Evolutionary conservation across 37 sponge, comb jelly and placozoan species (phyloP).

Genomic region (Aphrocallistes beatrix): DNA sequence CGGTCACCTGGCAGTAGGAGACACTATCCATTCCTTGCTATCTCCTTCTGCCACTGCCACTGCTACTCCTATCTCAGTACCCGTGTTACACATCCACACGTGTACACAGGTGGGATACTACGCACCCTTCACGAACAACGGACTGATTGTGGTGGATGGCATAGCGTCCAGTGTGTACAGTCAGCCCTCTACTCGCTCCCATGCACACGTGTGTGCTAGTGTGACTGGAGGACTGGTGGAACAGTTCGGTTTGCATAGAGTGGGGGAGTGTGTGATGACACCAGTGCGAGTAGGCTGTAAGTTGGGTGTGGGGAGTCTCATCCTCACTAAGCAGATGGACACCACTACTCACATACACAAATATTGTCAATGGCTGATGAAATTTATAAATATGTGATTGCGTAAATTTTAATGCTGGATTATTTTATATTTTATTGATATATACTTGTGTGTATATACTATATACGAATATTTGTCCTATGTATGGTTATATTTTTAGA

Average conservation of each 20-base stretch:
- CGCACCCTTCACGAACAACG: conserved; percentile 15
- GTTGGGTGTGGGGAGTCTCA: not conserved
- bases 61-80: conserved; percentile 3
- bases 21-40: not conserved
- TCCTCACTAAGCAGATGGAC: not conserved
- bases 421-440: too few species aligned
- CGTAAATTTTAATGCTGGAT: too few species aligned
- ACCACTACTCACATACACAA: not conserved
- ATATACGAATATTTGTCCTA: too few species aligned
- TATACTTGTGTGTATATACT: too few species aligned
- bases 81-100: not conserved
- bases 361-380: not conserved
- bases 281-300: conserved; percentile 7
- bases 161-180: conserved; percentile 14
- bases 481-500: too few species aligned
- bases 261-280: not conserved
- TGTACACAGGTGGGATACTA: conserved; percentile 10
- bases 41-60: not conserved
- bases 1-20: not conserved
- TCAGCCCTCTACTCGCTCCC: conserved; percentile 2
- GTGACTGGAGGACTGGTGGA: conserved; percentile 10
- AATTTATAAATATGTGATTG: too few species aligned
- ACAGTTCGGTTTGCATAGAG: conserved; percentile 17
- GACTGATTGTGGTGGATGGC: conserved; percentile 9
- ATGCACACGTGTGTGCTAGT: not conserved